A percentile compares a stretch with the other conserved stretches of the same genome.
Evolutionary conservation across 2,888 invertebrate genomes (phyloP).

Genomic region (Ashinkailepas kermadecensis): DNA sequence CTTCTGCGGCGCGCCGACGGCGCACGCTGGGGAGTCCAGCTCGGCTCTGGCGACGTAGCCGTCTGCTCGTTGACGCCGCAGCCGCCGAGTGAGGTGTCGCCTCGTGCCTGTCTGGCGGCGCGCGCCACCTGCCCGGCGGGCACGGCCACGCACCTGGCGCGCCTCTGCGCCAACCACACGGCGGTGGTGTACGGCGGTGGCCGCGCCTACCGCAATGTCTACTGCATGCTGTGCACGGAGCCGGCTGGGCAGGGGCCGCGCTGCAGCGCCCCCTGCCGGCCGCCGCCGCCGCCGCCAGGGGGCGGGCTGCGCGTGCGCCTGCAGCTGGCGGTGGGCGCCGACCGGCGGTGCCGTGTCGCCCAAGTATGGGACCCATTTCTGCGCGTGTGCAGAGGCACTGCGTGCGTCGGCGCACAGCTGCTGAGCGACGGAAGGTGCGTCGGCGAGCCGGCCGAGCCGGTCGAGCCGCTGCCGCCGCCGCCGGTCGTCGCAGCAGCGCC

Average conservation of each 20-base stretch:
- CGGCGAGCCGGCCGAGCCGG: background rate
- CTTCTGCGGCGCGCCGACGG: background rate
- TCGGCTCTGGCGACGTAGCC: background rate
- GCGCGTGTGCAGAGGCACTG: background rate
- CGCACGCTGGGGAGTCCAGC: background rate
- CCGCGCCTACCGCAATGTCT: background rate
- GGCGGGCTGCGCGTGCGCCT: background rate
- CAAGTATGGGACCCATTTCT: conserved; percentile 4
- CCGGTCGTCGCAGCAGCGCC: too few relatives aligned
- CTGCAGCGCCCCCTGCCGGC: background rate
- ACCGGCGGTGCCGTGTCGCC: background rate
- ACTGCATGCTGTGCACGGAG: background rate
- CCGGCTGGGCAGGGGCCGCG: background rate
- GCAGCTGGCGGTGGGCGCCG: background rate
- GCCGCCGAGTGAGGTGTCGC: background rate
- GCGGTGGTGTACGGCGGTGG: conserved; percentile 1
- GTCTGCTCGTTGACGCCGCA: background rate
- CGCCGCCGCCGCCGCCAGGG: background rate
- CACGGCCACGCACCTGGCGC: background rate
- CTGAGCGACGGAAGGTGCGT: background rate
- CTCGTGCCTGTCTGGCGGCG: background rate
- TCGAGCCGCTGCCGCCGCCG: background rate
- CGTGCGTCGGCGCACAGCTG: background rate
- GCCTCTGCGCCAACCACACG: conserved; percentile 10
- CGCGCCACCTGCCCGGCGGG: background rate